Percentiles rank a stretch among this genome's conserved stretches.
These are phyloP conservation scores for Galerucella calmariensis DNA, from an alignment of 2,888 invertebrate species.

Conservation along the genomic window DNA sequence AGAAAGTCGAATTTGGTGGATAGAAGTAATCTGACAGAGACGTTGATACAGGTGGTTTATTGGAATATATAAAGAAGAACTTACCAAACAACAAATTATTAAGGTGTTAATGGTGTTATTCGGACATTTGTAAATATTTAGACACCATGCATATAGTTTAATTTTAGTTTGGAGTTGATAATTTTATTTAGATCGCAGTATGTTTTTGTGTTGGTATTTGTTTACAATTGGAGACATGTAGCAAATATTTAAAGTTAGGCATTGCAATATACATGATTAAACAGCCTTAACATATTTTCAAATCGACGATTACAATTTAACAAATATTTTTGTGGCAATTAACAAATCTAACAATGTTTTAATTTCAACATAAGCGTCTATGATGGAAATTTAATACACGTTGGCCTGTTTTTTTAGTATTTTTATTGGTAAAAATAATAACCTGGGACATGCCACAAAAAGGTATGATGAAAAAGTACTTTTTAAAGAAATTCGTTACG, in stretches of 20 bases:
- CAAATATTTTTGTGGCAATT: neutral
- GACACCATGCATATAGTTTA: too few relatives aligned
- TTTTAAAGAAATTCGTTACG: too few relatives aligned
- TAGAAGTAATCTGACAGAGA: too few relatives aligned
- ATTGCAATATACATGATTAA: too few relatives aligned
- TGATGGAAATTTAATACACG: neutral
- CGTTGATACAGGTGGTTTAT: too few relatives aligned
- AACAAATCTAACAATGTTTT: neutral
- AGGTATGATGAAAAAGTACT: too few relatives aligned
- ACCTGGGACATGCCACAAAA: too few relatives aligned
- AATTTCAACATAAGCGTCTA: neutral
- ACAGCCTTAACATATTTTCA: neutral
- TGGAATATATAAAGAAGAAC: too few relatives aligned
- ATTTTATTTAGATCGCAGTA: neutral
- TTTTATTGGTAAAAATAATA: neutral
- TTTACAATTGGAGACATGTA: neutral
- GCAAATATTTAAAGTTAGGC: neutral
- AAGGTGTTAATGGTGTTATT: too few relatives aligned
- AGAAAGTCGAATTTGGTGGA: too few relatives aligned
- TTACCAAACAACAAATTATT: too few relatives aligned
- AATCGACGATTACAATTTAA: neutral
- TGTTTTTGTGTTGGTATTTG: neutral
- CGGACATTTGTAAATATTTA: neutral
- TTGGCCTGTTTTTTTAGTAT: neutral
- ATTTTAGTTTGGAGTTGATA: neutral